A percentile compares a stretch with the other conserved stretches of the same genome.
phyloP scores from a whole-genome alignment of 2,113 vertebrate species.

The Prolemur simus region DNA sequence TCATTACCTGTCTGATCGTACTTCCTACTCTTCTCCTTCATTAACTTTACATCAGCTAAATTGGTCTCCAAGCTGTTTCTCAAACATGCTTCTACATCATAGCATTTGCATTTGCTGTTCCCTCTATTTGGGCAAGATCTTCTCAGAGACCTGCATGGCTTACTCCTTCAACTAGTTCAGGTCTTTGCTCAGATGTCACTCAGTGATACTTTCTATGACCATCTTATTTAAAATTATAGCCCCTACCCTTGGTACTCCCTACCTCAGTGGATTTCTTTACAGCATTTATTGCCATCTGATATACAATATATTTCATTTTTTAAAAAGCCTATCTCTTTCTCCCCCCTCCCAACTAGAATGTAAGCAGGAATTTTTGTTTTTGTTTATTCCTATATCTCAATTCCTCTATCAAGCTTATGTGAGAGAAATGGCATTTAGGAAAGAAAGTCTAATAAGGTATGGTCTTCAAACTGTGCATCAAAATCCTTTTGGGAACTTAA shows the following conservation, averaged over 20 bases:
- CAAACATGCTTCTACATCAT: neutral
- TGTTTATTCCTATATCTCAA: neutral
- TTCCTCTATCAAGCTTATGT: neutral
- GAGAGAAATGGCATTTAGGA: neutral
- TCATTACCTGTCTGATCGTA: neutral
- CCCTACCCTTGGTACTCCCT: neutral
- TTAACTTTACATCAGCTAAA: neutral
- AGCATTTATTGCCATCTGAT: neutral
- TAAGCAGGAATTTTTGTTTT: neutral
- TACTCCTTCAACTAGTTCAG: neutral
- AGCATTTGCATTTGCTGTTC: conserved; percentile 24
- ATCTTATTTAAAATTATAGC: neutral
- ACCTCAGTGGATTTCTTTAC: neutral
- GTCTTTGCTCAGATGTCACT: conserved; percentile 5
- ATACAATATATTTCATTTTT: neutral
- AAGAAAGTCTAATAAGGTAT: neutral
- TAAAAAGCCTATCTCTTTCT: neutral
- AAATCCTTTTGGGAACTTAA: neutral
- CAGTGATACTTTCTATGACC: neutral
- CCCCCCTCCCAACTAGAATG: neutral
- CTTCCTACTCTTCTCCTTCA: neutral
- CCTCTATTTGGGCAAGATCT: neutral
- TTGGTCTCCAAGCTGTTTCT: neutral
- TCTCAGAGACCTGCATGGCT: neutral
- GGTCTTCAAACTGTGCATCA: neutral